Evolutionary conservation across 2,797 vertebrate species (phyloP), one percentile per base, ranked within the genome.

Genomic region (Phoeniculus purpureus): DNA sequence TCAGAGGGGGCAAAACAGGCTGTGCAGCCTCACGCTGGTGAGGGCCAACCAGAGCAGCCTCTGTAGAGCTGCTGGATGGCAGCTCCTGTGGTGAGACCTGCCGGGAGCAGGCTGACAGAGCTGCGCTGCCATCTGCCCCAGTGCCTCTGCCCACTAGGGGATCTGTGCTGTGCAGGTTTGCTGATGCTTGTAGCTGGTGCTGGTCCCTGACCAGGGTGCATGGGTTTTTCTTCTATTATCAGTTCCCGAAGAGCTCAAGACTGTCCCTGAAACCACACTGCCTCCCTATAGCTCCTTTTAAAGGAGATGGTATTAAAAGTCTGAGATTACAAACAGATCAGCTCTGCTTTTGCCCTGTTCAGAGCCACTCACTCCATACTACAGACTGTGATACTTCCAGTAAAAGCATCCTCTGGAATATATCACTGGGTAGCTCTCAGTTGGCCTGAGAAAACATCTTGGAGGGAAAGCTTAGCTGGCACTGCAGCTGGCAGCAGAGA

Each of bases 41-140:
- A 64, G 31, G 21, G 34, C 37, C 40, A 48, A 20, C 5, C 10
- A 9, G 80, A 32, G 70, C 32, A 65, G n/a, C 52, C 32, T 80
- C 40, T 2, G 1, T 3, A 52, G 40, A 29, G 17, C 22, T 61
- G 1, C 29, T 40, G 47, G 40, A 17, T 26, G 43, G 56, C 71
- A 81, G 40, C 47, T 76, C 15, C 45, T 45, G 7, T 52, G 45
- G 12, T 0, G 7, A 73, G 56, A n/a, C 11, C 27, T 8, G 7
- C 15, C 37, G 26, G 23, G 11, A 45, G 5, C 20, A 25, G 31
- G 31, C 56, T 77, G 71, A 31, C 61, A 65, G 29, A 56, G 22
- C 37, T 27, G 58, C 0, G 0, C 12, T 71, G 45, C 23, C 12
- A 27, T 13, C 31, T 0, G 1, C 29, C 20, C 10, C 19, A 59